Evolutionary conservation across 2,113 vertebrate species (phyloP).

Genomic region (Nematolebias whitei): DNA sequence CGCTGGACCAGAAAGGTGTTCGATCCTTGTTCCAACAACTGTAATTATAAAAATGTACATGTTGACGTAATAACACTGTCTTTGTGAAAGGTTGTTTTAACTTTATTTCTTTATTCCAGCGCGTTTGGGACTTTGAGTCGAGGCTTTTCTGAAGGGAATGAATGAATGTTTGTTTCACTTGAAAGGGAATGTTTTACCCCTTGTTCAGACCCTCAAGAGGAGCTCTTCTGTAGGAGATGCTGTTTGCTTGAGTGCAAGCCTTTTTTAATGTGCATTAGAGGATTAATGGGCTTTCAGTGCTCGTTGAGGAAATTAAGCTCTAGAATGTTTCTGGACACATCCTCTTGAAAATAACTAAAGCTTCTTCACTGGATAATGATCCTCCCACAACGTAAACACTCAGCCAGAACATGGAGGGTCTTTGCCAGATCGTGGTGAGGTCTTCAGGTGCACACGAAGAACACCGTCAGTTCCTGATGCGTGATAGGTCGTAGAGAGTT

Average conservation of each 20-base stretch:
- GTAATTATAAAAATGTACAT: slow-evolving; percentile 74
- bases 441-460: too few relatives aligned
- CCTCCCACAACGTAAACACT: too few relatives aligned
- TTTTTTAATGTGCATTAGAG: too few relatives aligned
- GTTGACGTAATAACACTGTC: slow-evolving; percentile 42
- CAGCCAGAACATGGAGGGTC: too few relatives aligned
- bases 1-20: slow-evolving; percentile 42
- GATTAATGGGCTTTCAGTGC: too few relatives aligned
- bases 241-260: slow-evolving; percentile 12
- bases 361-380: too few relatives aligned
- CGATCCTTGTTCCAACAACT: slow-evolving; percentile 53
- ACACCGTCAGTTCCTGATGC: too few relatives aligned
- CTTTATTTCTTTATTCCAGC: slow-evolving; percentile 11
- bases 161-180: slow-evolving; percentile 27
- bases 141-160: slow-evolving; percentile 15
- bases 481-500: too few relatives aligned
- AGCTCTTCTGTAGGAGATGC: not conserved
- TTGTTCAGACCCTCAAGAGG: slow-evolving; percentile 14
- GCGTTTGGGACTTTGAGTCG: slow-evolving; percentile 4
- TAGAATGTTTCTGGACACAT: too few relatives aligned
- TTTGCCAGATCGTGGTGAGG: too few relatives aligned
- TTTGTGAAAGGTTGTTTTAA: slow-evolving; percentile 23
- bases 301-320: too few relatives aligned
- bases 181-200: not conserved
- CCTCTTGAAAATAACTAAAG: too few relatives aligned